Conservation (phyloP, 2,888 invertebrate genomes). For the Apomyelois bistriatella region DNA sequence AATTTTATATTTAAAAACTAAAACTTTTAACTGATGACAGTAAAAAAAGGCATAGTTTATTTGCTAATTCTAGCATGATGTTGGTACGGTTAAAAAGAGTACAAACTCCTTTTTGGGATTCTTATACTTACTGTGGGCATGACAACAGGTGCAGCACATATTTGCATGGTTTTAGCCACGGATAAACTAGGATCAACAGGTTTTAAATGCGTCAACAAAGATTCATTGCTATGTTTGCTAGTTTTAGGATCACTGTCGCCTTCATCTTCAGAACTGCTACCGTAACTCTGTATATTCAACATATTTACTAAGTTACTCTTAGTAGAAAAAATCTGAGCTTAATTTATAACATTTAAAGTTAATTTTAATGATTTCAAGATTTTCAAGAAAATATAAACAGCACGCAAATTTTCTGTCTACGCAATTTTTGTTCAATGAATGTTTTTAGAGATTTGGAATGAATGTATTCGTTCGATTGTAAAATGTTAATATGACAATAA, state of each 20-base stretch:
- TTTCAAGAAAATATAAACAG: too few relatives aligned
- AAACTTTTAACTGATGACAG: too few relatives aligned
- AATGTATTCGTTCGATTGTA: too few relatives aligned
- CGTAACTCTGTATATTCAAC: constrained; percentile 87
- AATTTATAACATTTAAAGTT: too few relatives aligned
- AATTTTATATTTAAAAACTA: too few relatives aligned
- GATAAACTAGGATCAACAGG: constrained; percentile 80
- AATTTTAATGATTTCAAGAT: neutral
- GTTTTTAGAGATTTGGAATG: too few relatives aligned
- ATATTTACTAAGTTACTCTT: constrained; percentile 55
- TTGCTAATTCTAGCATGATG: too few relatives aligned
- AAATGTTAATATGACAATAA: too few relatives aligned
- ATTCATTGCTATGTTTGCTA: constrained; percentile 59
- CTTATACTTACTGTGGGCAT: constrained; percentile 84
- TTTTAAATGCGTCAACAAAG: constrained; percentile 73
- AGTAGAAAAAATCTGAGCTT: too few relatives aligned
- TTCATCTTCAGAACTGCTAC: constrained; percentile 86
- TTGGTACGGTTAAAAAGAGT: constrained; percentile 3
- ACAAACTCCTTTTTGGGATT: neutral
- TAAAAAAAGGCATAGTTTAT: too few relatives aligned
- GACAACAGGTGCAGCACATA: constrained; percentile 92
- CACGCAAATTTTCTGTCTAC: too few relatives aligned
- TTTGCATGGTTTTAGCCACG: constrained; percentile 81
- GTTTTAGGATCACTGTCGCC: constrained; percentile 68
- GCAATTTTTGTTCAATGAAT: too few relatives aligned